Conservation (phyloP, 2,797 vertebrate genomes). For the Sebastes baramenuke region DNA sequence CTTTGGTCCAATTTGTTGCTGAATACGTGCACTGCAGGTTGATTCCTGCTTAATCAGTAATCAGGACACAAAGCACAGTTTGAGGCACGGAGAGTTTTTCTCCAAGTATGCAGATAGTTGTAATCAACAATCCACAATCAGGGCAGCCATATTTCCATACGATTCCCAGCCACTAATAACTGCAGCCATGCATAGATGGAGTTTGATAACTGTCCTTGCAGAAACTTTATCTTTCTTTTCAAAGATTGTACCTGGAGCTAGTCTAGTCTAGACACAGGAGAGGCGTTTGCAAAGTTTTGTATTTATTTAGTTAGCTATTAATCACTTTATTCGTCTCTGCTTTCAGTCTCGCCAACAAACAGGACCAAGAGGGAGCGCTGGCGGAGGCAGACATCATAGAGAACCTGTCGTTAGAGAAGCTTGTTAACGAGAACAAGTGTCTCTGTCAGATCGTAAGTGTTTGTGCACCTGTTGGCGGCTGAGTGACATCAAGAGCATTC, state of each 20-base stretch:
- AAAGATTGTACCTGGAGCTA: neutral
- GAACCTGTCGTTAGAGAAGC: slow-evolving; percentile 90
- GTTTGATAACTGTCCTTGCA: slow-evolving; percentile 1
- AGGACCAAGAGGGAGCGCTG: slow-evolving; percentile 92
- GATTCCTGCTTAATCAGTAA: slow-evolving; percentile 27
- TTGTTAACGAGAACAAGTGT: slow-evolving; percentile 96
- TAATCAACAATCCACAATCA: slow-evolving; percentile 27
- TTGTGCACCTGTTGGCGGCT: slow-evolving; percentile 38
- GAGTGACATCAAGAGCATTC: slow-evolving; percentile 33
- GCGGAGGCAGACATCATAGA: slow-evolving; percentile 95
- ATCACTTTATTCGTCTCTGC: neutral
- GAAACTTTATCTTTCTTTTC: neutral
- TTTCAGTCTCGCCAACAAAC: slow-evolving; percentile 93
- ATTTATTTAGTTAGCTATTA: neutral
- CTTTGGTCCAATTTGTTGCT: neutral
- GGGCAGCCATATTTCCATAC: slow-evolving; percentile 14
- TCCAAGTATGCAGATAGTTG: slow-evolving; percentile 2
- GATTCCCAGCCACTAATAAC: neutral
- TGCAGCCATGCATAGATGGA: neutral
- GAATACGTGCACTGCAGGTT: neutral
- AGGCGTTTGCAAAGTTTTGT: neutral
- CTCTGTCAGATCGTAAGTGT: slow-evolving; percentile 94
- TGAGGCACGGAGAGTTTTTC: neutral
- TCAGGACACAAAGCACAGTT: slow-evolving; percentile 7
- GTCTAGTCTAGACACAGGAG: neutral